phyloP scores from a whole-genome alignment of 2,888 invertebrate species.

The Aporophyla nigra region DNA sequence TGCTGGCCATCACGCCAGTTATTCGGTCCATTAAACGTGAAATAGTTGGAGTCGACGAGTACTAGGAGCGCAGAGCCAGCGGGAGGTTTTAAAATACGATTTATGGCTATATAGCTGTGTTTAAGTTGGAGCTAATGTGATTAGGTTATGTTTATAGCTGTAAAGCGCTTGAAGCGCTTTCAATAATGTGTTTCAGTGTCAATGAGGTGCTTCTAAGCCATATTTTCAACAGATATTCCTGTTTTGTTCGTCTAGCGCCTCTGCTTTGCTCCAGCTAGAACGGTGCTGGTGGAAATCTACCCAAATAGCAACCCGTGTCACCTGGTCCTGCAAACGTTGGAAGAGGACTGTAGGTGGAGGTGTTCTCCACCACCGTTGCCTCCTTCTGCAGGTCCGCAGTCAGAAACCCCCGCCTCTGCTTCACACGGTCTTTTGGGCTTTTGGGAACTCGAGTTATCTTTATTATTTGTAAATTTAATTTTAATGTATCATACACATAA shows the following conservation, averaged over 20 bases:
- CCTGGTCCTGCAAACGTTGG: too few species aligned
- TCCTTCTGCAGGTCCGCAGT: too few species aligned
- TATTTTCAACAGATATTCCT: not conserved
- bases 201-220: not conserved
- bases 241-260: not conserved
- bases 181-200: slow-evolving; percentile 9
- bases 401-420: too few species aligned
- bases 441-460: too few species aligned
- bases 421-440: too few species aligned
- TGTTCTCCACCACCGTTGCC: too few species aligned
- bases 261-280: not conserved
- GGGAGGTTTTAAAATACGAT: slow-evolving; percentile 81
- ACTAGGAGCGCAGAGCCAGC: slow-evolving; percentile 67
- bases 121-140: slow-evolving; percentile 69
- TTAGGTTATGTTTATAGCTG: slow-evolving; percentile 54
- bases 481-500: too few species aligned
- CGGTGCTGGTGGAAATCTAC: not conserved
- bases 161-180: slow-evolving; percentile 25
- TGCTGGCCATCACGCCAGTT: slow-evolving; percentile 83
- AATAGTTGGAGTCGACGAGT: slow-evolving; percentile 79
- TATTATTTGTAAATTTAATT: too few species aligned
- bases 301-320: too few species aligned
- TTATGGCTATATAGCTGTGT: slow-evolving; percentile 79
- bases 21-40: slow-evolving; percentile 89
- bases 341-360: too few species aligned